These are phyloP conservation scores for Drosophila guanche DNA, from an alignment of 1,140 invertebrate species.

Conservation along the genomic window DNA sequence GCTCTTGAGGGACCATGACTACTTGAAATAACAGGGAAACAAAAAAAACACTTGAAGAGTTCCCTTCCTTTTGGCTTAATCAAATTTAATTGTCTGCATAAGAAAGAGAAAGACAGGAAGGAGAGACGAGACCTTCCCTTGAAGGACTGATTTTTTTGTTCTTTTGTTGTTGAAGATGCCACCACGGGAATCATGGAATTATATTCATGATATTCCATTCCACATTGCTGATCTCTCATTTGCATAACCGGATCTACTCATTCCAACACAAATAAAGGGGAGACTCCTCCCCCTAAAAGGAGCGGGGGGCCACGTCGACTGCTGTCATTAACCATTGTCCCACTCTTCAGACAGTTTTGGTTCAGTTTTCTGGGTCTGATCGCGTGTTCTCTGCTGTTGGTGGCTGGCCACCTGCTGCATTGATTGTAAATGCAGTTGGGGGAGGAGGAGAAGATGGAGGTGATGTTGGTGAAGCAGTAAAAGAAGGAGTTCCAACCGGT, in stretches of 20 bases:
- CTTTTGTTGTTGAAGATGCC: constrained; percentile 24
- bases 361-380: constrained; percentile 1
- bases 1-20: neutral
- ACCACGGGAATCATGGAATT: constrained; percentile 25
- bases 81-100: constrained; percentile 20
- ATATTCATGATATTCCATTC: constrained; percentile 67
- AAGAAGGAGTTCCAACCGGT: constrained; percentile 50
- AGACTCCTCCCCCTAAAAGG: neutral
- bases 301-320: constrained; percentile 8
- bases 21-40: constrained; percentile 29
- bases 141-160: constrained; percentile 14
- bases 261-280: constrained; percentile 31
- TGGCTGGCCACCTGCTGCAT: constrained; percentile 63
- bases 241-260: constrained; percentile 69
- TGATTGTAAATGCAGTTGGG: constrained; percentile 28
- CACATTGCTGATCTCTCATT: constrained; percentile 46
- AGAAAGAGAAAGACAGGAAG: too few relatives aligned
- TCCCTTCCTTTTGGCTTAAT: constrained; percentile 3
- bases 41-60: constrained; percentile 26
- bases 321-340: constrained; percentile 46
- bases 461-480: neutral
- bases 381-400: constrained; percentile 45
- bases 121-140: too few relatives aligned
- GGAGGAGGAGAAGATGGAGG: neutral
- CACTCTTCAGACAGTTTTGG: constrained; percentile 41